Percentiles rank a stretch among this genome's conserved stretches.
These are phyloP conservation scores for Cepaea nemoralis DNA, from an alignment of 1,140 invertebrate species.

Conservation along the genomic window DNA sequence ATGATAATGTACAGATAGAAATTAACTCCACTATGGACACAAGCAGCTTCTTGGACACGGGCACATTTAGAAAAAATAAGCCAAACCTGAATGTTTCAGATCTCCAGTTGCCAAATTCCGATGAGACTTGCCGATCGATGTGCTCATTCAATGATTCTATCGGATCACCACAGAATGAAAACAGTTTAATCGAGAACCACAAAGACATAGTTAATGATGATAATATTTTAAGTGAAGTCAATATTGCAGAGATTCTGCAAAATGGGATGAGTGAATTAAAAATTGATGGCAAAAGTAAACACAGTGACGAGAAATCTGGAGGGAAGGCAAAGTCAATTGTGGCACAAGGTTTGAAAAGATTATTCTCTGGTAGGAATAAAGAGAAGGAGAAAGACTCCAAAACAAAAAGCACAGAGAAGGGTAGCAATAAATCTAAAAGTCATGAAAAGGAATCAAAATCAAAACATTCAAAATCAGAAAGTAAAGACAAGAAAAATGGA, in stretches of 20 bases:
- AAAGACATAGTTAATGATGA: constrained; percentile 30
- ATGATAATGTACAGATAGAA: neutral
- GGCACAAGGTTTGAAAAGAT: constrained; percentile 47
- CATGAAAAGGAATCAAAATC: constrained; percentile 17
- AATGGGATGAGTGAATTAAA: neutral
- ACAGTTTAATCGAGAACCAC: neutral
- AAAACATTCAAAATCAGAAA: constrained; percentile 26
- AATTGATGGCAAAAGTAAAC: constrained; percentile 39
- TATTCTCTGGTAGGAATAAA: constrained; percentile 21
- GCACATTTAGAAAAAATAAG: constrained; percentile 64
- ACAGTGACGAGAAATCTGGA: constrained; percentile 17
- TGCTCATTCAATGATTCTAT: constrained; percentile 37
- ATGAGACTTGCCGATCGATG: constrained; percentile 62
- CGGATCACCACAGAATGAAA: constrained; percentile 6
- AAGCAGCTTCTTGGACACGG: constrained; percentile 36
- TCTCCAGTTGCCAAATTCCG: constrained; percentile 59
- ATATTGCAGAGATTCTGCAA: neutral
- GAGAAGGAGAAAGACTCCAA: constrained; percentile 23
- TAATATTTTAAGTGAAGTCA: constrained; percentile 29
- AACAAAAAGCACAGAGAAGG: neutral
- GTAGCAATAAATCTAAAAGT: neutral
- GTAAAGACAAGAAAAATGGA: constrained; percentile 20
- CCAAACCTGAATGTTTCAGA: constrained; percentile 47
- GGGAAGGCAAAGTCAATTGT: constrained; percentile 44
- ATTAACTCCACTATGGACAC: neutral